Base-by-base conservation (phyloP, 2,888 invertebrate genomes). In the Blastobasis adustella region DNA sequence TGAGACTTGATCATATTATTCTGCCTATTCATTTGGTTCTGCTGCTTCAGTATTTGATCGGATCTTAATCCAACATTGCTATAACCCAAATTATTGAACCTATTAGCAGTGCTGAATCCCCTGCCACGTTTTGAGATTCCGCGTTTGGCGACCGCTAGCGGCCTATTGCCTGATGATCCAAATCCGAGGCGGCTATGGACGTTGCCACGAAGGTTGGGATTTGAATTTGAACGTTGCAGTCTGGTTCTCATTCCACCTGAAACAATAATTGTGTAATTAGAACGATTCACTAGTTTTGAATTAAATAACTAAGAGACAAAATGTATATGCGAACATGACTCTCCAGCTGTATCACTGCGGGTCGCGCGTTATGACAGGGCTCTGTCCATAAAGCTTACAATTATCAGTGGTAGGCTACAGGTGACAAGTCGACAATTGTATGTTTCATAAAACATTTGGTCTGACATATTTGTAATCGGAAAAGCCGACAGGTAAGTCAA, bases 61-160 rank as follows among this genome's bases (percentile, higher is more conserved):
- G 89, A 89, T 67, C 89, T 73, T 47, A 89, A 66, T 39, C 89
- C 89, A 4, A 87, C 73, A 57, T 72, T 69, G 59, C 82, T 86
- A 52, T 76, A 86, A 23, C 89, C 89, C 3, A 87, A 72, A 57
- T 72, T 69, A 59, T 82, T 86, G 52, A 76, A 86, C 65, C 73
- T 78, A 55, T 82, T 84, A 51, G 71, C 71, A 47, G 83, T 85
- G 37, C 61, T 66, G 38, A 82, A 61, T 36, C 84, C 85, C 60
- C 82, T 58, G n/a, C 85, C 87, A 43, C 86, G 71, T 65, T 88
- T 88, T 6, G 84, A 72, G 51, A 88, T 83, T 47, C 88, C 88
- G 57, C 86, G 69, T 60, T 86, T 87, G 4, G 79, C 77, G 46
- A 85, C 70, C 9, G 85, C 86, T 49, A 86, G 62, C 39, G 86